phyloP scores from a whole-genome alignment of 2,113 vertebrate genomes.

The Cinclus mexicanus region DNA sequence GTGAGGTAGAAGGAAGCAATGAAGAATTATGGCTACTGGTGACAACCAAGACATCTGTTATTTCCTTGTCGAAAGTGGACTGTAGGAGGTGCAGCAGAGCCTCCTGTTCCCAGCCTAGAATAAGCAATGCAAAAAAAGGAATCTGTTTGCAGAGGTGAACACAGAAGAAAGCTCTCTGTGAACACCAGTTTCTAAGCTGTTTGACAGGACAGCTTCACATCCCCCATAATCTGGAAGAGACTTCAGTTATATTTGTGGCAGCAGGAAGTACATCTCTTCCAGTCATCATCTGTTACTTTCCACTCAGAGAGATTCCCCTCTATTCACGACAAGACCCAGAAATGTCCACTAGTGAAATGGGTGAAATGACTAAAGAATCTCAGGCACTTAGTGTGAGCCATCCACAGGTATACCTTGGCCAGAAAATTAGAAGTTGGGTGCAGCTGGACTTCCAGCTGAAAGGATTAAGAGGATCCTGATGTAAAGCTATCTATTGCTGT shows the following conservation, averaged over 20 bases:
- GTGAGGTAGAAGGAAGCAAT: neutral
- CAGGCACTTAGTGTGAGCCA: neutral
- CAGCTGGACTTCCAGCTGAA: neutral
- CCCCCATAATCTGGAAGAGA: neutral
- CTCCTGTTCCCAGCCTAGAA: neutral
- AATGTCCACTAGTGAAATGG: neutral
- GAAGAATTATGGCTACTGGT: neutral
- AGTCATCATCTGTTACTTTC: neutral
- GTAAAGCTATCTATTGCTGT: neutral
- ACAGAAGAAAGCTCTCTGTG: neutral
- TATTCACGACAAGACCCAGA: neutral
- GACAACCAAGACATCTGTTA: neutral
- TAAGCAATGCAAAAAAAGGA: neutral
- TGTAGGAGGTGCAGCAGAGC: neutral
- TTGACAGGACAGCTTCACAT: neutral
- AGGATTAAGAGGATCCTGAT: neutral
- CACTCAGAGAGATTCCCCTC: neutral
- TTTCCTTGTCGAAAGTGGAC: neutral
- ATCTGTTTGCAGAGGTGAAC: neutral
- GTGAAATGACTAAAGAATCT: neutral
- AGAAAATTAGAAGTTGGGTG: neutral
- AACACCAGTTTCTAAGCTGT: neutral
- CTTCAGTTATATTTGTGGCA: neutral
- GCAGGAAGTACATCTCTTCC: neutral
- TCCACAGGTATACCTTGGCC: neutral